Evolutionary conservation across 1,140 invertebrate species (phyloP), one percentile per base, ranked within the genome.

Genomic region (Drosophila pallidifrons): DNA sequence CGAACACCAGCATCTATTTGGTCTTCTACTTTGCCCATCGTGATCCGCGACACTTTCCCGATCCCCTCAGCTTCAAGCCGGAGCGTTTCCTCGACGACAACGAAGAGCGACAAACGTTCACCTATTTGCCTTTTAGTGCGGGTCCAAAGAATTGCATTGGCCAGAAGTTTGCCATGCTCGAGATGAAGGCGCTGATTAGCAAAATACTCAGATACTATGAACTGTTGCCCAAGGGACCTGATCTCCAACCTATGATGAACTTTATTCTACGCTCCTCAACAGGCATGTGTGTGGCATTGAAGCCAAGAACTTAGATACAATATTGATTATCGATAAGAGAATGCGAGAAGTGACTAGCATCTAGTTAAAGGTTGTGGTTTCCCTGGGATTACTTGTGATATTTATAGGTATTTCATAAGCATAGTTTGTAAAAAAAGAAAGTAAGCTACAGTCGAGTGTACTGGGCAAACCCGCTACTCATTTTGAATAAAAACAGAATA

Each of bases 151-250:
- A 95, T 75, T 96, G 95, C 68, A 95, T 96, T 66, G 96, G 96
- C 69, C 96, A 97, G 92, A 96, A 95, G 86, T 98, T 97, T 93
- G 97, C 96, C 1, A 92, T 96, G 92, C 90, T 96, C 80, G 96
- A 97, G 92, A 93, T 96, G 82, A 97, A 97, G 89, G 93, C 94
- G 0, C 91, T 95, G 0, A 76, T 97, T 47, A 94, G 95, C 0
- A 93, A 93, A 45, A 90, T 98, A 1, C 81, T 98, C 1, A 93
- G 94, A 5, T 92, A 94, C 73, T 98, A 95, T 77, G 88, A 93
- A 60, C 28, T 91, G 3, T 41, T 85, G 0, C 88, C 88, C 1
- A 15, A 49, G 1, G 86, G 86, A 0, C 63, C 77, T 7, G 79
- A 90, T 0, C 0, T 86, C 0, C 38, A 61, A n/a, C 76, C 81